A percentile compares a stretch with the other conserved stretches of the same genome.
These are phyloP conservation scores for Mastacembelus armatus DNA, from an alignment of 2,797 vertebrate genomes.

Conservation along the genomic window DNA sequence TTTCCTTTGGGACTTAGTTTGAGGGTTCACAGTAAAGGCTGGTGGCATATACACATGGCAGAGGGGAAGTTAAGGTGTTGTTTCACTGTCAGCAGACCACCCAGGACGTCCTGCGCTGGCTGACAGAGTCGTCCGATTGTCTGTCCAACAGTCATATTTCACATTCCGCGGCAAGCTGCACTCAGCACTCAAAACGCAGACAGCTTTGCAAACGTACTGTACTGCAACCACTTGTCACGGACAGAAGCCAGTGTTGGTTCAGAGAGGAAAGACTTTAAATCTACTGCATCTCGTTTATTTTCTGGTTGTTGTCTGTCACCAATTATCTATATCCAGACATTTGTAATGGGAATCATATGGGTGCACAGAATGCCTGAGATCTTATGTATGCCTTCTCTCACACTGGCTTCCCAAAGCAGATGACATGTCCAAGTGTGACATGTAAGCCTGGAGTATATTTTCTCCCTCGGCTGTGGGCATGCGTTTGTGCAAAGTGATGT, in stretches of 20 bases:
- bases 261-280: slow-evolving; percentile 19
- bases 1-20: slow-evolving; percentile 16
- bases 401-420: slow-evolving; percentile 29
- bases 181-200: slow-evolving; percentile 38
- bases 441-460: slow-evolving; percentile 32
- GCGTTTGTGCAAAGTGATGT: slow-evolving; percentile 54
- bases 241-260: slow-evolving; percentile 34
- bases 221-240: slow-evolving; percentile 38
- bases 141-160: slow-evolving; percentile 70
- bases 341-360: slow-evolving; percentile 58
- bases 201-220: slow-evolving; percentile 34
- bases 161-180: slow-evolving; percentile 69
- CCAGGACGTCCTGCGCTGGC: slow-evolving; percentile 53
- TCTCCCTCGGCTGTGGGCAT: slow-evolving; percentile 23
- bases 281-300: slow-evolving; percentile 46
- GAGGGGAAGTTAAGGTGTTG: slow-evolving; percentile 59
- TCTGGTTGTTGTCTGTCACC: slow-evolving; percentile 42
- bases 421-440: slow-evolving; percentile 55
- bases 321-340: slow-evolving; percentile 54
- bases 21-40: slow-evolving; percentile 43
- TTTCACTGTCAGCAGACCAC: slow-evolving; percentile 69
- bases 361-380: slow-evolving; percentile 25
- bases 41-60: slow-evolving; percentile 52
- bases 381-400: slow-evolving; percentile 32
- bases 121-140: slow-evolving; percentile 78